Evolutionary conservation across 1,140 invertebrate genomes (phyloP).

Genomic region (Procambarus clarkii): DNA sequence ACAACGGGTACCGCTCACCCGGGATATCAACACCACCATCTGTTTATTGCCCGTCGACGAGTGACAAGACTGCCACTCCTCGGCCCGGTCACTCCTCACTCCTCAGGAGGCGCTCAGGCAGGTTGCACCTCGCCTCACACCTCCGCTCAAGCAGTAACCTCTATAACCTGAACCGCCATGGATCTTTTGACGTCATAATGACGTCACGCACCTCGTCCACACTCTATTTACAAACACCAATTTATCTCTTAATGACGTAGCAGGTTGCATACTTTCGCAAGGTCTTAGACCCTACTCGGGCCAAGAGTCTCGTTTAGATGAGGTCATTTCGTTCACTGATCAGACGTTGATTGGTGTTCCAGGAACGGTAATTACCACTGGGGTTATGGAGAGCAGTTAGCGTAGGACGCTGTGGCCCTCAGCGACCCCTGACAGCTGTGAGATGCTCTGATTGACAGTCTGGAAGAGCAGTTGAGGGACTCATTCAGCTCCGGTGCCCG

Average conservation of each 20-base stretch:
- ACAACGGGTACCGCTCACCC: neutral
- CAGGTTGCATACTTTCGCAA: too few relatives aligned
- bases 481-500: neutral
- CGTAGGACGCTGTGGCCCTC: neutral
- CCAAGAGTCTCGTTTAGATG: neutral
- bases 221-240: too few relatives aligned
- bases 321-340: neutral
- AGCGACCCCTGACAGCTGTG: neutral
- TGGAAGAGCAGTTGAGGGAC: neutral
- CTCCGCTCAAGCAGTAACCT: too few relatives aligned
- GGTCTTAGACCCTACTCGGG: too few relatives aligned
- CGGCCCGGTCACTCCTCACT: neutral
- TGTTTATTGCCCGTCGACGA: conserved; percentile 24
- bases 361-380: neutral
- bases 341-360: neutral
- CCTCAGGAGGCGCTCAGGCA: neutral
- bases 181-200: too few relatives aligned
- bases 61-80: neutral
- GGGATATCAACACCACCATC: neutral
- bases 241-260: too few relatives aligned
- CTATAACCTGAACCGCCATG: too few relatives aligned
- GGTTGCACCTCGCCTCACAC: neutral
- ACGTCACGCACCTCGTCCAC: too few relatives aligned
- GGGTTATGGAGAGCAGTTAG: neutral
- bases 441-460: neutral